Evolutionary conservation across 2,888 invertebrate species (phyloP).

Genomic region (Agrotis ipsilon): DNA sequence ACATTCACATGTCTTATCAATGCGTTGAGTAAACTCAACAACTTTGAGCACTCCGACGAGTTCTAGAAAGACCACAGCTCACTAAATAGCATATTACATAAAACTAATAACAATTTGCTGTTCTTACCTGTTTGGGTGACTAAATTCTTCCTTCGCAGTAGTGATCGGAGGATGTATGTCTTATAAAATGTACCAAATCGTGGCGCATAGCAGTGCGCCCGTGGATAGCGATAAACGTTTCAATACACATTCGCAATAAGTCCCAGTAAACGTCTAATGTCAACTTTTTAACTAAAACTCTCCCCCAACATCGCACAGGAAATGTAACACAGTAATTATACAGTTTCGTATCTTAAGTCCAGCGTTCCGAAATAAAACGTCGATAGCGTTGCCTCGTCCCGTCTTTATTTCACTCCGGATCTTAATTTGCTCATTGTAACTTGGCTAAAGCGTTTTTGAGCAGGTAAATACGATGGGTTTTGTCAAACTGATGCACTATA

Average conservation of each 20-base stretch:
- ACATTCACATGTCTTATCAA: slow-evolving; percentile 19
- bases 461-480: slow-evolving; percentile 55
- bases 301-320: slow-evolving; percentile 88
- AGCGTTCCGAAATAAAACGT: slow-evolving; percentile 64
- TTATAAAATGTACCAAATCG: slow-evolving; percentile 94
- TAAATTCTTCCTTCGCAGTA: slow-evolving; percentile 93
- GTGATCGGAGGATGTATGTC: slow-evolving; percentile 95
- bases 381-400: slow-evolving; percentile 56
- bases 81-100: slow-evolving; percentile 33
- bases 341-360: slow-evolving; percentile 78
- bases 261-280: slow-evolving; percentile 82
- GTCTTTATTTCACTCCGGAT: slow-evolving; percentile 87
- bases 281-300: slow-evolving; percentile 85
- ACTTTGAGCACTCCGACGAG: slow-evolving; percentile 25
- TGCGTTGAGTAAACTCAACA: slow-evolving; percentile 36
- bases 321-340: slow-evolving; percentile 82
- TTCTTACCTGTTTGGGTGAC: slow-evolving; percentile 80
- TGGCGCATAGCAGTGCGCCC: slow-evolving; percentile 95
- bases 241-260: slow-evolving; percentile 91
- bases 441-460: slow-evolving; percentile 53
- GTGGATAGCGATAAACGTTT: slow-evolving; percentile 90
- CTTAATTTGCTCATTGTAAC: slow-evolving; percentile 87
- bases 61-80: slow-evolving; percentile 50
- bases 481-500: slow-evolving; percentile 63
- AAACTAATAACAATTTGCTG: slow-evolving; percentile 21